Evolutionary conservation across 2,113 vertebrate genomes (phyloP).

Genomic region (Mungos mungo): DNA sequence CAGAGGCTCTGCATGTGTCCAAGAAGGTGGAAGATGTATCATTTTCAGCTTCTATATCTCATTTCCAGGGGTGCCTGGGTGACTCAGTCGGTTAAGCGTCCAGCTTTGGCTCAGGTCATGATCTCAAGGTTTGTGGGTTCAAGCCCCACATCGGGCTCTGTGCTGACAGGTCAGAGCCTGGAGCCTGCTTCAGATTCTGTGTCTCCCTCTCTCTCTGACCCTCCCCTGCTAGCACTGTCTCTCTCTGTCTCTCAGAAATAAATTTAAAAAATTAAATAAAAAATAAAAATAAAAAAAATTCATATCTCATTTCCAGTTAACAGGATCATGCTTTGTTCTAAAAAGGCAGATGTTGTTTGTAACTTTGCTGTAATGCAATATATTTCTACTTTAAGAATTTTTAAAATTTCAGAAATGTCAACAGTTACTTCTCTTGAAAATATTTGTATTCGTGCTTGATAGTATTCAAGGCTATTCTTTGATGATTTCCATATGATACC

Average conservation of each 20-base stretch:
- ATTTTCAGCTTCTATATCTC: constrained; percentile 20
- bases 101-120: too few species aligned
- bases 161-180: too few species aligned
- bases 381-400: constrained; percentile 38
- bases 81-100: too few species aligned
- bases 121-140: too few species aligned
- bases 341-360: constrained; percentile 8
- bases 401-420: constrained; percentile 13
- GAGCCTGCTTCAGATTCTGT: too few species aligned
- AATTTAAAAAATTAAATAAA: too few species aligned
- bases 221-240: too few species aligned
- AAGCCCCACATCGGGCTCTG: too few species aligned
- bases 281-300: too few species aligned
- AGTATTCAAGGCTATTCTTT: neutral
- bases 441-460: constrained; percentile 26
- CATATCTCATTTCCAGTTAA: constrained; percentile 16
- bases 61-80: neutral
- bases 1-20: neutral
- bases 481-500: neutral
- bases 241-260: too few species aligned
- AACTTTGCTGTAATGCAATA: constrained; percentile 40
- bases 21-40: neutral
- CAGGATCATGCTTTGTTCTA: neutral
- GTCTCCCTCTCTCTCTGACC: too few species aligned
- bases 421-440: neutral